phyloP scores from a whole-genome alignment of 2,113 vertebrate genomes.

The Cervus canadensis region DNA sequence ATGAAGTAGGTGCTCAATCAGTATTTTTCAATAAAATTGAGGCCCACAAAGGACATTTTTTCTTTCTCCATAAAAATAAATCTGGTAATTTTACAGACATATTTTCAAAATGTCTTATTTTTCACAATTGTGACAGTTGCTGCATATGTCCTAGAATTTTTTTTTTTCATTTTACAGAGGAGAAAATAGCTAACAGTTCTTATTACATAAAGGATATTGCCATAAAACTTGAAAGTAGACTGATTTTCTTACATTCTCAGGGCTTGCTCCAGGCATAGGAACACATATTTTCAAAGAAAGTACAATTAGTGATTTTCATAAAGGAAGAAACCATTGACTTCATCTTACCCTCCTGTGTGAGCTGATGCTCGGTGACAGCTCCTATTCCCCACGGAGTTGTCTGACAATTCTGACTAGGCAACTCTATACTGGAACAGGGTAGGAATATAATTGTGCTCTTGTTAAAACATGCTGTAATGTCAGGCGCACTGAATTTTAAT shows the following conservation, averaged over 20 bases:
- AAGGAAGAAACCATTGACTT: neutral
- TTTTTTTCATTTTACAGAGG: neutral
- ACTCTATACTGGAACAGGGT: slow-evolving; percentile 4
- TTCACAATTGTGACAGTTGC: slow-evolving; percentile 29
- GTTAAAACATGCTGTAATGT: slow-evolving; percentile 66
- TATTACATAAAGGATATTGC: slow-evolving; percentile 40
- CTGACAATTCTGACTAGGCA: slow-evolving; percentile 50
- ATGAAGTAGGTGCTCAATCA: neutral
- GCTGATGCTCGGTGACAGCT: slow-evolving; percentile 35
- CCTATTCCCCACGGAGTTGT: slow-evolving; percentile 30
- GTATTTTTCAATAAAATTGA: slow-evolving; percentile 51
- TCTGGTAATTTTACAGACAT: neutral
- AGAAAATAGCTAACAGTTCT: slow-evolving; percentile 12
- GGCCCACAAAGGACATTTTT: slow-evolving; percentile 10
- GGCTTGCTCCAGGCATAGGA: slow-evolving; percentile 18
- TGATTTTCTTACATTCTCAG: slow-evolving; percentile 18
- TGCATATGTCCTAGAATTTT: slow-evolving; percentile 19
- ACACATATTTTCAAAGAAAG: slow-evolving; percentile 43
- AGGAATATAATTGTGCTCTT: slow-evolving; percentile 65
- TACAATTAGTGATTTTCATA: slow-evolving; percentile 50
- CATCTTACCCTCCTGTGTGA: neutral
- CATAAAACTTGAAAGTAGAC: slow-evolving; percentile 36
- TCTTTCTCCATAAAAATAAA: slow-evolving; percentile 47
- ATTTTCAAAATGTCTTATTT: slow-evolving; percentile 56
- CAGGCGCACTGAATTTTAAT: slow-evolving; percentile 47